Base-by-base conservation (phyloP, 2,113 vertebrate species). In the Taurulus bubalis region DNA sequence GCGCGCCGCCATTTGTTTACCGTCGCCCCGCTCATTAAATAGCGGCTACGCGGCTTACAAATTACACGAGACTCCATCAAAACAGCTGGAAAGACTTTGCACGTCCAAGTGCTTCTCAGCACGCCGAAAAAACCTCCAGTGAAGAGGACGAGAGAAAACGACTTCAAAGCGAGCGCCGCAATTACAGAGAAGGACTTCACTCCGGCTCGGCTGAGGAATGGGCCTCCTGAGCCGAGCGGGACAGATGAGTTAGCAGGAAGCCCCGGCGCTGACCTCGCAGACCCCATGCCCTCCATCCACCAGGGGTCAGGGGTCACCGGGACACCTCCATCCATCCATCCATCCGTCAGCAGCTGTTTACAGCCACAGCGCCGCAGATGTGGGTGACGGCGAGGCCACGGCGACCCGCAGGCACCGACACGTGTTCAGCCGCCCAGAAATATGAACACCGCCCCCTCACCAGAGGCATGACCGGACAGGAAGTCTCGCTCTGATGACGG, bases 251-350 rank as follows among this genome's bases (percentile, higher is more conserved):
- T 71, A 79, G 86, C 78, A 89, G 91, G 91, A 95, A 94, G 92
- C 94, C 89, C 81, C 80, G 81, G 92, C 92, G 94, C 90, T 42
- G 89, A 91, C 91, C 93, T 94, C 94, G 90, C 68, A 93, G 90
- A 55, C 76, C 68, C 62, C 65, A 63, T 22, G 0, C 85, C 93
- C 51, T 92, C 93, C 93, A 79, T 42, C 93, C 94, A 94, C 87
- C 87, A 91, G 91, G 91, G 96, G 94, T 96, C 96, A 97, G 95
- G 96, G 96, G 95, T 93, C 94, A 92, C 92, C 92, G 45, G 45
- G 45, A 47, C 45, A 20, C 45, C 45, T 55, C 53, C 53, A 56
- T 91, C 93, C 93, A 96, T 97, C 96, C 94, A 22, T 91, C 93
- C 93, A 96, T 97, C 96, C 94, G 93, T 96, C 95, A 95, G 90